Evolutionary conservation across 2,888 invertebrate species (phyloP).

Genomic region (Nysson spinosus): DNA sequence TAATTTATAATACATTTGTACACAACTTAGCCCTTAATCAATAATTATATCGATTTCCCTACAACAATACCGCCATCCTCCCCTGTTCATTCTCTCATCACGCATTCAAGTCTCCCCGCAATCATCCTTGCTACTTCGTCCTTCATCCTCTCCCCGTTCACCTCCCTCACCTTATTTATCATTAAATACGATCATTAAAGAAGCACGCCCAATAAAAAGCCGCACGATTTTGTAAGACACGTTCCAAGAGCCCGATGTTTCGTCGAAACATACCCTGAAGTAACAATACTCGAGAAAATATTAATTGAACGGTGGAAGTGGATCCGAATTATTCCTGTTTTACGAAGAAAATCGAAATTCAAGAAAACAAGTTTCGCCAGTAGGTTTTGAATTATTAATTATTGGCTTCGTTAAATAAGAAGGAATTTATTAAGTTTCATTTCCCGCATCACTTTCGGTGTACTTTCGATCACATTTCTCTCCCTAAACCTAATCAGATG

Average conservation of each 20-base stretch:
- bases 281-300: slow-evolving; percentile 23
- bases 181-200: slow-evolving; percentile 25
- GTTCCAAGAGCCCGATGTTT: slow-evolving; percentile 37
- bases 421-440: too few relatives aligned
- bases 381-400: too few relatives aligned
- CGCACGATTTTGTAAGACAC: slow-evolving; percentile 48
- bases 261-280: slow-evolving; percentile 37
- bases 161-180: background rate
- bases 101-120: too few relatives aligned
- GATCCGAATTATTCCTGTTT: too few relatives aligned
- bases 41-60: slow-evolving; percentile 69
- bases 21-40: slow-evolving; percentile 73
- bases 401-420: too few relatives aligned
- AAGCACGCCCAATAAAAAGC: slow-evolving; percentile 3
- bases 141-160: background rate
- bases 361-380: slow-evolving; percentile 30
- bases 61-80: slow-evolving; percentile 33
- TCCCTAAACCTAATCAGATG: slow-evolving; percentile 32
- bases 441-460: slow-evolving; percentile 55
- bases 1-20: slow-evolving; percentile 75
- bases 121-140: too few relatives aligned
- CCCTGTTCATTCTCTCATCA: background rate
- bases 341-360: slow-evolving; percentile 15
- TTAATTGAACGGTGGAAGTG: background rate
- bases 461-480: slow-evolving; percentile 43